Percentiles rank a stretch among this genome's conserved stretches.
Evolutionary conservation across 2,113 vertebrate genomes (phyloP).

Genomic region (Lipophrys pholis): DNA sequence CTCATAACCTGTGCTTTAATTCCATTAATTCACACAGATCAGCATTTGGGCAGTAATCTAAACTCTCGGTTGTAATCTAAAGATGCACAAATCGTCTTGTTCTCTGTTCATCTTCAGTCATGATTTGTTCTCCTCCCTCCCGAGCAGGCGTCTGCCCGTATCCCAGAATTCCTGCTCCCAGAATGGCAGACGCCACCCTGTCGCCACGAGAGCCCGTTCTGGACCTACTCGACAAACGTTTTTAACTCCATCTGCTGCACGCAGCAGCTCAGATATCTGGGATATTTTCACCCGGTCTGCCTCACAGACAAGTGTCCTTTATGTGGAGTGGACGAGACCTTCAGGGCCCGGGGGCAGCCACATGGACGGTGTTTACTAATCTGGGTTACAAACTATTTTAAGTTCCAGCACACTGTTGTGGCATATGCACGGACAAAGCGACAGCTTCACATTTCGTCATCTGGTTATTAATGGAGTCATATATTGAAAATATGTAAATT

Average conservation of each 20-base stretch:
- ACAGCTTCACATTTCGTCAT: too few relatives aligned
- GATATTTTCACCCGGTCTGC: conserved; percentile 74
- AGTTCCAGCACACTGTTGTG: background rate
- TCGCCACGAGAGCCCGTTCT: conserved; percentile 67
- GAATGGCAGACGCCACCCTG: conserved; percentile 80
- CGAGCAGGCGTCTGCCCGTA: background rate
- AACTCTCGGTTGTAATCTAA: background rate
- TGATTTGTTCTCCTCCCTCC: conserved; percentile 1
- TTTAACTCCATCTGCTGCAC: conserved; percentile 72
- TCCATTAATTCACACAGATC: too few relatives aligned
- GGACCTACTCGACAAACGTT: conserved; percentile 62
- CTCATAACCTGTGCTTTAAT: background rate
- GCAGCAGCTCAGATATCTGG: conserved; percentile 77
- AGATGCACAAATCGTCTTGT: background rate
- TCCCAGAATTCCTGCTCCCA: conserved; percentile 75
- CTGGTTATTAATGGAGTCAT: too few relatives aligned
- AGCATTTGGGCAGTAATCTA: too few relatives aligned
- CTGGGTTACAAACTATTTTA: background rate
- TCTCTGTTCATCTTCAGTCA: conserved; percentile 8
- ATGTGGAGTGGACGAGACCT: conserved; percentile 23
- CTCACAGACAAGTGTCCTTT: conserved; percentile 48
- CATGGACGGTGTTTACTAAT: background rate
- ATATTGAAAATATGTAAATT: too few relatives aligned
- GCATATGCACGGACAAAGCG: background rate
- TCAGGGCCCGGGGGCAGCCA: background rate